These are phyloP conservation scores for Cerastoderma edule DNA, from an alignment of 2,888 invertebrate species.

Conservation along the genomic window DNA sequence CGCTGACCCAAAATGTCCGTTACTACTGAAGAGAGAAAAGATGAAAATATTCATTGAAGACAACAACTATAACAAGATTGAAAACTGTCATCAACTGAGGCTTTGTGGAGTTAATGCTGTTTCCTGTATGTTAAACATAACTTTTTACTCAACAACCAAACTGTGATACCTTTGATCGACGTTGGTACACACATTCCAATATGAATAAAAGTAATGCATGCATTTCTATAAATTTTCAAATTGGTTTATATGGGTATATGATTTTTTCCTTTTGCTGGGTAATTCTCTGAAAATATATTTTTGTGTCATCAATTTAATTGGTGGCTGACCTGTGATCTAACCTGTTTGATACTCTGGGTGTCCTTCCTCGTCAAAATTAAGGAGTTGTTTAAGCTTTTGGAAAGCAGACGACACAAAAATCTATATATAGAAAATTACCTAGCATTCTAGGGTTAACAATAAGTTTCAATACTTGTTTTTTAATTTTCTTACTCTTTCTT, in stretches of 20 bases:
- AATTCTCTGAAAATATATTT: no score
- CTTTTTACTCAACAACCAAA: neutral
- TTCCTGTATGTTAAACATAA: neutral
- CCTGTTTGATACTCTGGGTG: no score
- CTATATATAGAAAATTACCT: neutral
- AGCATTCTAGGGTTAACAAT: neutral
- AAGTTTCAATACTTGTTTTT: no score
- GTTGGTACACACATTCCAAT: no score
- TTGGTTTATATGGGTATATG: neutral
- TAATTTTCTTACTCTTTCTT: neutral
- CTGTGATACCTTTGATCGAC: neutral
- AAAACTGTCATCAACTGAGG: slow-evolving; percentile 42
- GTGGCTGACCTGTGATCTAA: no score
- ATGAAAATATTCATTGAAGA: slow-evolving; percentile 42
- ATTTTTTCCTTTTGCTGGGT: no score
- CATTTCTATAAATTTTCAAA: neutral
- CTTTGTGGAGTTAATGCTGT: slow-evolving; percentile 46
- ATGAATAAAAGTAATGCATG: neutral
- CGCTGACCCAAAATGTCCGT: slow-evolving; percentile 46
- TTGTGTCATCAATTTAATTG: no score
- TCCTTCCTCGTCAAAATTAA: no score
- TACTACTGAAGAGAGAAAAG: slow-evolving; percentile 40
- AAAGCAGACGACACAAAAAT: no score
- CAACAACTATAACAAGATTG: slow-evolving; percentile 18
- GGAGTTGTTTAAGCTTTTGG: no score